These are phyloP conservation scores for Dolichoris vasculosae DNA, from an alignment of 1,140 invertebrate genomes.

Conservation along the genomic window DNA sequence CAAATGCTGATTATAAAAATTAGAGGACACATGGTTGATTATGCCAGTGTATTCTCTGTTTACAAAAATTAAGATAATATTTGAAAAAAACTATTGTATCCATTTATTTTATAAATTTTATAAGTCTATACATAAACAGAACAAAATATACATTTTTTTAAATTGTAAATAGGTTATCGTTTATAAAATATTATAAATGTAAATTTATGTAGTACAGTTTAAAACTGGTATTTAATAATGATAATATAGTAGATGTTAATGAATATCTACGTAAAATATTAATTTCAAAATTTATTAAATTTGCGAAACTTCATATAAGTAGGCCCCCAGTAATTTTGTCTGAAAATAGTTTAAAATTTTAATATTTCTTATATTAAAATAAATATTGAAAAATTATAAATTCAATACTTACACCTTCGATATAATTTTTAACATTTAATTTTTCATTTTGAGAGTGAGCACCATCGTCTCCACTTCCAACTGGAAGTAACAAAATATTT, in stretches of 20 bases:
- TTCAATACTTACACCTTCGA: conserved; percentile 87
- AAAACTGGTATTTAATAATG: not conserved
- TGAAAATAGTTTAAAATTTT: conserved; percentile 74
- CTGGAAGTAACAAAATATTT: conserved; percentile 93
- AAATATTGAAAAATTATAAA: conserved; percentile 22
- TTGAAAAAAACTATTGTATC: conserved; percentile 32
- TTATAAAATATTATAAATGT: conserved; percentile 33
- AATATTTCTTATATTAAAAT: conserved; percentile 25
- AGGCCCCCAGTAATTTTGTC: conserved; percentile 91
- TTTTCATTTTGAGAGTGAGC: conserved; percentile 99
- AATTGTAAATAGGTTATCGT: conserved; percentile 34
- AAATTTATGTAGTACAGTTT: conserved; percentile 25
- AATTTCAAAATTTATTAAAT: conserved; percentile 61
- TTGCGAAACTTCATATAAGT: conserved; percentile 86
- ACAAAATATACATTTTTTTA: conserved; percentile 43
- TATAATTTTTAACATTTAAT: conserved; percentile 93
- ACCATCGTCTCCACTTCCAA: conserved; percentile 95
- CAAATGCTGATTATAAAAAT: conserved; percentile 2
- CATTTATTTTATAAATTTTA: conserved; percentile 40
- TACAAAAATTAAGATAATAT: conserved; percentile 5
- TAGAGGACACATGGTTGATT: not conserved
- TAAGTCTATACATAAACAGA: conserved; percentile 21
- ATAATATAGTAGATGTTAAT: conserved; percentile 41
- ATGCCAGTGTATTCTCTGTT: not conserved
- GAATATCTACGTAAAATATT: conserved; percentile 32